Evolutionary conservation across 2,113 vertebrate genomes (phyloP), one percentile per base, ranked within the genome.

Genomic region (Solenodon paradoxus): DNA sequence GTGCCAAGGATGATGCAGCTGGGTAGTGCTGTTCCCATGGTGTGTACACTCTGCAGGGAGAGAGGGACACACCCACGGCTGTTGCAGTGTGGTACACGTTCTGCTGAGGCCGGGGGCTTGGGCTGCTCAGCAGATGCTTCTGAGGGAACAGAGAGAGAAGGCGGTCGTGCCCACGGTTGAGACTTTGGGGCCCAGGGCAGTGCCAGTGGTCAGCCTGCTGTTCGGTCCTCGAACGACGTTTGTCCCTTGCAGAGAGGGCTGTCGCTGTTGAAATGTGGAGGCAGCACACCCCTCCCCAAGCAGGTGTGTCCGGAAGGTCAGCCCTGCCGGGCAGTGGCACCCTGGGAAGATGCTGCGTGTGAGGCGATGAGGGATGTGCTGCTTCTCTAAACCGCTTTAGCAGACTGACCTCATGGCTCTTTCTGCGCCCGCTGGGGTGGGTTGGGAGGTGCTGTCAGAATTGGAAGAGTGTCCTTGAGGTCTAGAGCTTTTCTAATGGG

Each of bases 1-100:
- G 49, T 5, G 2, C 16, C 11, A 3, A 53, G 71, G 84, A 1
- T 0, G 1, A 3, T 3, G 2, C 15, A 11, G 30, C 57, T 9
- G 40, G 49, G 26, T 22, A 0, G 30, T 0, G 7, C 35, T 64
- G 32, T 13, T 15, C 30, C 45, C 1, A 0, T 24, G 75, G 38
- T 28, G 15, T 3, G 9, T 4, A 7, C 9, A 10, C 13, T 45
- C 32, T 42, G 32, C 57, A 75, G 68, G 59, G 89, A 8, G 64
- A n/a, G n/a, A 42, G 19, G 61, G 53, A n/a, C 20, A 0, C 77
- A 22, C 2, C 8, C 1, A n/a, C 68, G 45, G 9, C 28, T 5
- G 1, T 63, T 38, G 16, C 40, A 30, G 35, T 53, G 69, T 42
- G 30, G n/a, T 32, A 26, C 38, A 0, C 1, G 20, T 45, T 57